phyloP scores from a whole-genome alignment of 1,140 invertebrate genomes.

The Formica selysi region DNA sequence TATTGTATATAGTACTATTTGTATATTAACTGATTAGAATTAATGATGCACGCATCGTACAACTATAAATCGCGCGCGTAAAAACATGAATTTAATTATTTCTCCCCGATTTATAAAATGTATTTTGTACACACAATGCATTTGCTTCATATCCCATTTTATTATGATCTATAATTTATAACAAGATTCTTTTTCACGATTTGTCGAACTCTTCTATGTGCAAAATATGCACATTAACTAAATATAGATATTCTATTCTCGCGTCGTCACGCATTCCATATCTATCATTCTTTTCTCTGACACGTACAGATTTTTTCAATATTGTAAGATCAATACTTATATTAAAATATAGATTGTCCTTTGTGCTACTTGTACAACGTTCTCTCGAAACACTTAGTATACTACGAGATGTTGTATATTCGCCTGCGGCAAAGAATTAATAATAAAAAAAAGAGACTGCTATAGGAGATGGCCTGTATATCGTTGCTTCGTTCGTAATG shows the following conservation, averaged over 20 bases:
- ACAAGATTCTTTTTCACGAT: neutral
- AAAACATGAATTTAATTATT: conserved; percentile 13
- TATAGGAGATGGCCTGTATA: no score
- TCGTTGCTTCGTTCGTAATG: conserved; percentile 52
- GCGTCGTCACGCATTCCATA: neutral
- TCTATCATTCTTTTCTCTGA: conserved; percentile 4
- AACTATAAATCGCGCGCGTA: neutral
- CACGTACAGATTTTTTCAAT: neutral
- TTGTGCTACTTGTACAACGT: neutral
- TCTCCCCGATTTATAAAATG: neutral
- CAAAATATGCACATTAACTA: conserved; percentile 47
- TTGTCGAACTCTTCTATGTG: conserved; percentile 14
- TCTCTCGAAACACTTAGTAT: neutral
- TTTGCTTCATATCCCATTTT: neutral
- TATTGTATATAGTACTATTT: neutral
- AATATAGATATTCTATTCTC: conserved; percentile 19
- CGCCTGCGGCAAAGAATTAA: no score
- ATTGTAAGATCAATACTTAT: neutral
- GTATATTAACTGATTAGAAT: conserved; percentile 20
- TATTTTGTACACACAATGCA: conserved; percentile 1
- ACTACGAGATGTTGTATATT: neutral
- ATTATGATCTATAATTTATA: neutral
- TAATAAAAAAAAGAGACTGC: neutral
- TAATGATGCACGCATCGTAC: neutral
- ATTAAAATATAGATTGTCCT: neutral